Evolutionary conservation across 1,140 invertebrate genomes (phyloP).

Genomic region (Chlorops oryzae): DNA sequence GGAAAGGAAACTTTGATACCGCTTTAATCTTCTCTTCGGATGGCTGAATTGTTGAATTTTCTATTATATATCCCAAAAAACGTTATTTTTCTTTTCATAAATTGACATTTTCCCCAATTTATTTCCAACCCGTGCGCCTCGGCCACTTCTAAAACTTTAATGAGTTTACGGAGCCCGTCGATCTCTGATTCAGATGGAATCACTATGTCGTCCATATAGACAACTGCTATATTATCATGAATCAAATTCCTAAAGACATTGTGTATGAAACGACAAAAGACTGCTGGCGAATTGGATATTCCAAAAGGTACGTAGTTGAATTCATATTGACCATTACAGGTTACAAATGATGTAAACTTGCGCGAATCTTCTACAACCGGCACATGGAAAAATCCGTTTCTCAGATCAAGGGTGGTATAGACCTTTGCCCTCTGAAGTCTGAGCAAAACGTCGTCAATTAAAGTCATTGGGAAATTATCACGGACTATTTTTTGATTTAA

Average conservation of each 20-base stretch:
- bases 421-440: constrained; percentile 25
- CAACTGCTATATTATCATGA: not conserved
- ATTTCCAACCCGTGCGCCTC: constrained; percentile 2
- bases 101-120: constrained; percentile 11
- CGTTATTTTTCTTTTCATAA: constrained; percentile 5
- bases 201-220: constrained; percentile 13
- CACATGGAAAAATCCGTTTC: constrained; percentile 43
- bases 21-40: constrained; percentile 25
- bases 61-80: constrained; percentile 12
- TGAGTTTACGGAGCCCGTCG: constrained; percentile 4
- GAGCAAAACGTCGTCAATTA: too few relatives aligned
- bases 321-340: constrained; percentile 46
- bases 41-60: constrained; percentile 21
- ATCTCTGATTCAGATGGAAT: constrained; percentile 8
- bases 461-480: constrained; percentile 18
- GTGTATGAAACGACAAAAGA: constrained; percentile 28
- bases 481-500: constrained; percentile 6
- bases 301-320: constrained; percentile 49
- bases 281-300: constrained; percentile 43
- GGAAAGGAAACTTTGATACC: too few relatives aligned
- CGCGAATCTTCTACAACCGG: constrained; percentile 31
- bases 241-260: constrained; percentile 3
- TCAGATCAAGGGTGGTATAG: constrained; percentile 50
- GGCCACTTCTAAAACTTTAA: constrained; percentile 6
- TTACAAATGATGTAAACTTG: constrained; percentile 44